phyloP scores from a whole-genome alignment of 2,888 invertebrate species.

The Epinotia ramella region DNA sequence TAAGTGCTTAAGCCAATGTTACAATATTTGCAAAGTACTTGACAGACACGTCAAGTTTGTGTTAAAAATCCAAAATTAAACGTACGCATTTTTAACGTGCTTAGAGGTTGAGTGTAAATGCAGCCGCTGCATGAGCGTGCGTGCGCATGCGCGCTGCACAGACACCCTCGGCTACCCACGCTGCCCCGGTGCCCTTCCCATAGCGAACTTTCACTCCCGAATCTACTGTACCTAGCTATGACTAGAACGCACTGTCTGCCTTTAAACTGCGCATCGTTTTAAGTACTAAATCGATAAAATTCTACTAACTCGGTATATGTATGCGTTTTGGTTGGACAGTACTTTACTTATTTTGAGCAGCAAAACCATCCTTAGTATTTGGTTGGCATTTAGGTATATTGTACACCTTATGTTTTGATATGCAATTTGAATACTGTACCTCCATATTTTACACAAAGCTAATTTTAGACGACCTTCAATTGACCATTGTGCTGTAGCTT shows the following conservation, averaged over 20 bases:
- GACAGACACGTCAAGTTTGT: too few relatives aligned
- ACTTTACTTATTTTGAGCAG: slow-evolving; percentile 7
- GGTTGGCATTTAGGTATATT: too few relatives aligned
- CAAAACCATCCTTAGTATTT: neutral
- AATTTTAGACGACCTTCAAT: neutral
- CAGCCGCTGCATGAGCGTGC: slow-evolving; percentile 57
- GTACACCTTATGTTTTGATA: neutral
- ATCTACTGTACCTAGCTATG: slow-evolving; percentile 55
- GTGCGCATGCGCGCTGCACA: slow-evolving; percentile 60
- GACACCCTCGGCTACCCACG: slow-evolving; percentile 52
- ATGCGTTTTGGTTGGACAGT: slow-evolving; percentile 2
- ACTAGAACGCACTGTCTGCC: slow-evolving; percentile 49
- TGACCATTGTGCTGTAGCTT: neutral
- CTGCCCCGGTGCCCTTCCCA: slow-evolving; percentile 80
- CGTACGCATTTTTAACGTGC: neutral
- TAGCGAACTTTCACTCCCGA: slow-evolving; percentile 78
- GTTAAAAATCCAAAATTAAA: neutral
- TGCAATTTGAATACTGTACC: neutral
- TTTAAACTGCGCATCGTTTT: slow-evolving; percentile 23
- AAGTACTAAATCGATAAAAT: slow-evolving; percentile 18
- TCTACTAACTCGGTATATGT: neutral
- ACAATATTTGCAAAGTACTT: too few relatives aligned
- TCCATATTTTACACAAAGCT: neutral
- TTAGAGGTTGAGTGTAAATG: slow-evolving; percentile 36
- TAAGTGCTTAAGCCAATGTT: too few relatives aligned